Evolutionary conservation across 2,888 invertebrate species (phyloP), one percentile per base, ranked within the genome.

Genomic region (Camponotus fellah): DNA sequence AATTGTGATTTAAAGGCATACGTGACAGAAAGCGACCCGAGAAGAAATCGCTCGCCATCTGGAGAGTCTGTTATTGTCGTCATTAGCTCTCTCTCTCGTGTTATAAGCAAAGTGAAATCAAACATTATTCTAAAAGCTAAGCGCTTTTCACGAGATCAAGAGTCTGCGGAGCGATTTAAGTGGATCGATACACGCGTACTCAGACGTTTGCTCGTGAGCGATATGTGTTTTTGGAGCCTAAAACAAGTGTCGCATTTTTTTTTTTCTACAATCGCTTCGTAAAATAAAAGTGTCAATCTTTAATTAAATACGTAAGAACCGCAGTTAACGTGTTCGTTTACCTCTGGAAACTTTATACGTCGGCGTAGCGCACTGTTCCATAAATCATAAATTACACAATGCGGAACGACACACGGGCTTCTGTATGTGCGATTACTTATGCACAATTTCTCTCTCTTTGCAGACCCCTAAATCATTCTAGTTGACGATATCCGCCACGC

Each of bases 391-490:
- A 79, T 79, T 71, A 62, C 72, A 46, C 79, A 71, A 79, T 79
- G 60, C 79, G 60, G 34, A 60, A 71, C 72, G 60, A 79, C 79
- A 46, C 53, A 60, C 43, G 34, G 5, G 71, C 79, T 79, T 69
- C 79, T 71, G 71, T n/a, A 8, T 60, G n/a, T 46, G 43, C 58
- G n/a, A 69, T 79, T 69, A 66, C 14, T 68, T 68, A 71, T 71
- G 72, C 46, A 69, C 79, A 68, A 69, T 65, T 66, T 71, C 71
- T 60, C 32, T 32, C 69, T 53, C 6, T 66, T 60, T 71, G 17
- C 60, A 37, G 46, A 40, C n/a, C 60, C 37, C 34, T 83, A 84
- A 84, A 84, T 84, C 75, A 84, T 76, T n/a, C 69, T 66, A 66
- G 49, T 49, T 71, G 72, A 66, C 72, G 40, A 71, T 71, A 60